These are phyloP conservation scores for Aradophagus sp. DNA, from an alignment of 1,140 invertebrate species.

Conservation along the genomic window DNA sequence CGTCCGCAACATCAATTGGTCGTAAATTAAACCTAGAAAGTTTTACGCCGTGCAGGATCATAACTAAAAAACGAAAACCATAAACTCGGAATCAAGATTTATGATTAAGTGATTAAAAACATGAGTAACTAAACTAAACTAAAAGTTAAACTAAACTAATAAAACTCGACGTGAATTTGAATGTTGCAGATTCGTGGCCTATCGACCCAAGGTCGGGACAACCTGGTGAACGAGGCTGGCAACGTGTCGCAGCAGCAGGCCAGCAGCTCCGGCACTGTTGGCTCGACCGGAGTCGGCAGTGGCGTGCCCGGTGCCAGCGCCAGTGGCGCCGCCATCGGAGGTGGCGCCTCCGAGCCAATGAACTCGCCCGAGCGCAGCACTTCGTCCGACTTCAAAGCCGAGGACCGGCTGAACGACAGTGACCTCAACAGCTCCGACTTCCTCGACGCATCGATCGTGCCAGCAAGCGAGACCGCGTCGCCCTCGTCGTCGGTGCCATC, in stretches of 20 bases:
- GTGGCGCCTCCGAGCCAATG: conserved; percentile 23
- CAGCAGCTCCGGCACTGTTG: conserved; percentile 9
- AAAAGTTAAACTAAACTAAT: too few species aligned
- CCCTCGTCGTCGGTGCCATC: conserved; percentile 52
- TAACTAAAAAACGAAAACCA: too few species aligned
- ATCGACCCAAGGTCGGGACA: conserved; percentile 67
- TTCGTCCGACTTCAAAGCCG: conserved; percentile 57
- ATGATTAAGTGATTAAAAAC: too few species aligned
- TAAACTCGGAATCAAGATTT: too few species aligned
- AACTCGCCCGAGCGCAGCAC: conserved; percentile 39
- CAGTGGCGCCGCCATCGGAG: conserved; percentile 1
- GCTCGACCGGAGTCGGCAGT: conserved; percentile 1
- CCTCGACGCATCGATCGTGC: conserved; percentile 60
- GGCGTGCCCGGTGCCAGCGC: conserved; percentile 1
- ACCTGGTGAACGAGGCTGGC: conserved; percentile 54
- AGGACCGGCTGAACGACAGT: conserved; percentile 63
- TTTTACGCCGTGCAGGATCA: too few species aligned
- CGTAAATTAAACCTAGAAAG: too few species aligned
- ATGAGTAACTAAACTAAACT: too few species aligned
- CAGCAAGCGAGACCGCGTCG: conserved; percentile 56
- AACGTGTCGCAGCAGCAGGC: conserved; percentile 22
- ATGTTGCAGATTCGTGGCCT: conserved; percentile 59
- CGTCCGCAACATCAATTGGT: too few species aligned
- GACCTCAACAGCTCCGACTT: conserved; percentile 61
- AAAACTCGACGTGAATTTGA: too few species aligned